These are phyloP conservation scores for Aurelia sp. DNA, from an alignment of 30 jellyfish, hydroid and myxozoan genomes.

Conservation along the genomic window DNA sequence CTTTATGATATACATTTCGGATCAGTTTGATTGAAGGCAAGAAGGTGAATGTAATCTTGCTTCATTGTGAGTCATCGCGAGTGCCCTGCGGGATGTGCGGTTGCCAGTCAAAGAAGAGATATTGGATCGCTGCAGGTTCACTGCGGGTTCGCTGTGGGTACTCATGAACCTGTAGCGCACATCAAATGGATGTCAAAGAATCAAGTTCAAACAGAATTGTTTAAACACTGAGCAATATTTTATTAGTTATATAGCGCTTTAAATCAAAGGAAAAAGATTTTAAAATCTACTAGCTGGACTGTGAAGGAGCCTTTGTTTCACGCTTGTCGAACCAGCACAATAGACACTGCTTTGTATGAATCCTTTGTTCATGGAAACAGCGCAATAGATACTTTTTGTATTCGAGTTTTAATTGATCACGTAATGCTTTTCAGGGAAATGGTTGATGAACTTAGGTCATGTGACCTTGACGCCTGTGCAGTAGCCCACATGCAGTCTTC, in stretches of 20 bases:
- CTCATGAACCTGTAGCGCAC: conserved; percentile 54
- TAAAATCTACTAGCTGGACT: too few relatives aligned
- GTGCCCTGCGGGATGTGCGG: conserved; percentile 61
- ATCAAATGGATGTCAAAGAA: conserved; percentile 27
- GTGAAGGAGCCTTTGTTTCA: too few relatives aligned
- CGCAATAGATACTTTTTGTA: too few relatives aligned
- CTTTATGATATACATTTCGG: neutral
- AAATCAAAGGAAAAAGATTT: too few relatives aligned
- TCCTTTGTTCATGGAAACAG: too few relatives aligned
- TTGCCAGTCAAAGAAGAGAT: conserved; percentile 59
- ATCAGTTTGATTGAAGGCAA: conserved; percentile 6
- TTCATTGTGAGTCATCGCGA: conserved; percentile 41
- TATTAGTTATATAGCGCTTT: neutral
- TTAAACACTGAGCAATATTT: neutral
- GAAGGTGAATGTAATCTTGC: conserved; percentile 41
- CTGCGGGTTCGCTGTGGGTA: conserved; percentile 62
- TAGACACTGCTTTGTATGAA: too few relatives aligned
- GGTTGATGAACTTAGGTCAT: too few relatives aligned
- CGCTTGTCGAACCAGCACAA: too few relatives aligned
- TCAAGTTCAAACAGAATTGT: conserved; percentile 1
- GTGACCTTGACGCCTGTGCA: too few relatives aligned
- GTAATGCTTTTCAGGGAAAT: too few relatives aligned
- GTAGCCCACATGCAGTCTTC: too few relatives aligned
- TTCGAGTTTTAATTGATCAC: too few relatives aligned
- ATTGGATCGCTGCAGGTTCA: conserved; percentile 64